These are phyloP conservation scores for Nasonia longicornis DNA, from an alignment of 1,140 invertebrate species.

Conservation along the genomic window DNA sequence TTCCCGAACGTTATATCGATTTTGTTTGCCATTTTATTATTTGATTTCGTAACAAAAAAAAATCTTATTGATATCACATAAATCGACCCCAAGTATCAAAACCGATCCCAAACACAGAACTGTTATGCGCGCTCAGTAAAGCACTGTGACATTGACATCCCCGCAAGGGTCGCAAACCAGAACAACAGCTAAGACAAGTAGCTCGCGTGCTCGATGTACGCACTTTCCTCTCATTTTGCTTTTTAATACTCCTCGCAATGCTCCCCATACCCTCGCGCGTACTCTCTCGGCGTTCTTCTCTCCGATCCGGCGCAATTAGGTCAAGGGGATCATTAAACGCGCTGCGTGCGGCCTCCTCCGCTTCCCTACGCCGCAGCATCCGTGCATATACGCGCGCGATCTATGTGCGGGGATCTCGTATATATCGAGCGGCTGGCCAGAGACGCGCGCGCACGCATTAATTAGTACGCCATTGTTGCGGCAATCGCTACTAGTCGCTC, in stretches of 20 bases:
- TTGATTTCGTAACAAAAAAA: too few species aligned
- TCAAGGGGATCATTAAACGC: conserved; percentile 52
- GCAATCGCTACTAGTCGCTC: conserved; percentile 14
- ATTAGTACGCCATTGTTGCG: conserved; percentile 38
- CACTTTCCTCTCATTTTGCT: background rate
- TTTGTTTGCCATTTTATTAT: too few species aligned
- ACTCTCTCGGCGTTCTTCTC: conserved; percentile 5
- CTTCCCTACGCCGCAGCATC: background rate
- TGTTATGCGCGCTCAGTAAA: background rate
- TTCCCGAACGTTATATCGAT: too few species aligned
- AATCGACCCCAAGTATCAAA: background rate
- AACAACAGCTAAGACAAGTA: conserved; percentile 23
- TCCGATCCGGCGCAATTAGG: conserved; percentile 49
- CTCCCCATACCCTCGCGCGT: background rate
- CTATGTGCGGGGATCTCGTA: background rate
- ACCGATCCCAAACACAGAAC: background rate
- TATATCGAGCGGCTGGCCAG: background rate
- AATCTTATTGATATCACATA: too few species aligned
- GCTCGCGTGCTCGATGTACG: background rate
- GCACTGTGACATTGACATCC: conserved; percentile 38
- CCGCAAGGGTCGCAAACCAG: conserved; percentile 19
- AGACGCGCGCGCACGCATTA: conserved; percentile 23
- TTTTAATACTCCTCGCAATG: background rate
- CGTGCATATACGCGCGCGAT: background rate
- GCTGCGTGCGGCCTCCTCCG: background rate